Evolutionary conservation across 2,797 vertebrate genomes (phyloP), one percentile per base, ranked within the genome.

Genomic region (Adelosebastes latens): DNA sequence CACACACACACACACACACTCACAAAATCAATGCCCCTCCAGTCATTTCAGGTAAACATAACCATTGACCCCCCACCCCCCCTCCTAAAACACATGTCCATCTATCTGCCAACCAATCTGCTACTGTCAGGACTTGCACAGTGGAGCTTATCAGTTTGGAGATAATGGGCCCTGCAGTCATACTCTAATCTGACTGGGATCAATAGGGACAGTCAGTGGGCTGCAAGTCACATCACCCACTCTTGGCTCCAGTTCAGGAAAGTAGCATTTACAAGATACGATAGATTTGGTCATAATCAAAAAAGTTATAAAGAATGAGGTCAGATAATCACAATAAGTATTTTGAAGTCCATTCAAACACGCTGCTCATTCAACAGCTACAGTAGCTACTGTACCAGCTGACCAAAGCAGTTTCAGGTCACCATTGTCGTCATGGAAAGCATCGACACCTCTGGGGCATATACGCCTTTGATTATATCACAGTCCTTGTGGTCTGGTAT

Each of bases 11-110:
- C 14, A 20, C 46, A 55, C 32, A 67, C 42, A 16, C 29, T 11
- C n/a, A 55, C 69, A 61, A 18, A 69, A 36, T 16, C 61, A 39
- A 27, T 22, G 13, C 29, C 46, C 64, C 7, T 56, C 27, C 25
- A 39, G 46, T 83, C 55, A 75, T 36, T 59, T 16, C 32, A n/a
- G 58, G 70, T 79, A 89, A 93, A 93, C 69, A 92, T 76, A 60
- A 93, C 85, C 92, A 61, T 90, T 87, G 89, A 87, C 63, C 89
- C 34, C 46, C 14, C 9, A 3, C 42, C 34, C 74, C 74, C 5
- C 29, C 4, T 58, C 24, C 18, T 22, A 27, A 83, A 83, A 71
- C 42, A 42, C 8, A 27, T 5, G 0, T 18, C 3, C 56, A 9
- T 49, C 67, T 65, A 4, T 69, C 27, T 13, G 16, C 31, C 61